Conservation (phyloP, 2,888 invertebrate genomes). For the Tetragonula carbonaria region DNA sequence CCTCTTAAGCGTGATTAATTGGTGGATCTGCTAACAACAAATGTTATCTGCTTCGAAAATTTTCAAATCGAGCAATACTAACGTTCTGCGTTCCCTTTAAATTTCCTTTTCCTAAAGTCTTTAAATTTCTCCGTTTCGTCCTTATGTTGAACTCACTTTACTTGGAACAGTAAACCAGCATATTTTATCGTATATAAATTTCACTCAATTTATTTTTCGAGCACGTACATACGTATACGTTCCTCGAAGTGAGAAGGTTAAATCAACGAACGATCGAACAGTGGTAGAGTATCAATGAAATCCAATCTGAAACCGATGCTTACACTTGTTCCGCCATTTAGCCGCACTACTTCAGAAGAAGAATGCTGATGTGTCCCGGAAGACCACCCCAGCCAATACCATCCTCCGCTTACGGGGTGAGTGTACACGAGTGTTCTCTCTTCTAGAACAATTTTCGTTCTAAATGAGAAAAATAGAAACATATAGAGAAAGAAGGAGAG, state of each 20-base stretch:
- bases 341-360: slow-evolving; percentile 75
- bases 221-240: too few species aligned
- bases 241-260: not conserved
- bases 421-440: slow-evolving; percentile 47
- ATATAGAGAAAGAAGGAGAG: not conserved
- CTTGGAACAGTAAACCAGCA: too few species aligned
- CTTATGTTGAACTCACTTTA: too few species aligned
- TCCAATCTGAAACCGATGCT: slow-evolving; percentile 13
- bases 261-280: not conserved
- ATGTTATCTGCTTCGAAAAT: too few species aligned
- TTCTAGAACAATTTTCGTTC: not conserved
- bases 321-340: slow-evolving; percentile 66
- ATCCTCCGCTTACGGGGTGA: slow-evolving; percentile 75
- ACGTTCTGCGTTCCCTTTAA: too few species aligned
- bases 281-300: not conserved
- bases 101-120: too few species aligned
- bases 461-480: not conserved
- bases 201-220: too few species aligned
- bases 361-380: slow-evolving; percentile 80
- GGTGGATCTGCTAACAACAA: too few species aligned
- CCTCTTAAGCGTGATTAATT: too few species aligned
- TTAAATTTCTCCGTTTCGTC: too few species aligned
- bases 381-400: slow-evolving; percentile 79
- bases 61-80: too few species aligned
- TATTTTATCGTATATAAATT: too few species aligned